Conservation (phyloP, 2,888 invertebrate species). For the Macropis europaea region DNA sequence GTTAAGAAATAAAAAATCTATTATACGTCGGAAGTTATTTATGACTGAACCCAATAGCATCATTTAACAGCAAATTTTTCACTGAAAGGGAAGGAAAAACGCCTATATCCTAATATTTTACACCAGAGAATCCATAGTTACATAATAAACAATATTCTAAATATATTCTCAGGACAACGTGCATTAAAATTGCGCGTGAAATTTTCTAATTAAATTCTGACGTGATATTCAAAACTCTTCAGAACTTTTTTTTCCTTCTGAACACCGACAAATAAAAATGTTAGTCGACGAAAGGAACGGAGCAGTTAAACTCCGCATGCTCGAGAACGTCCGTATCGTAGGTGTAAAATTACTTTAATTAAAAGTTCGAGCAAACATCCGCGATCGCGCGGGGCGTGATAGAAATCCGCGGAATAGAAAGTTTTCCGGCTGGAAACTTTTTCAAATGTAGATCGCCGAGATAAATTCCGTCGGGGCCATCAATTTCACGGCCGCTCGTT, state of each 20-base stretch:
- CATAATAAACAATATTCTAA: too few species aligned
- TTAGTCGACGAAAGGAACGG: neutral
- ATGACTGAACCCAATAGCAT: too few species aligned
- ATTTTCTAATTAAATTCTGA: too few species aligned
- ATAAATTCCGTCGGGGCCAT: constrained; percentile 19
- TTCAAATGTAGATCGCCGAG: constrained; percentile 8
- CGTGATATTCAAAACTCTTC: too few species aligned
- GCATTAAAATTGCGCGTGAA: too few species aligned
- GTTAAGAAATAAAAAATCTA: too few species aligned
- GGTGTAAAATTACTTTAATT: constrained; percentile 43
- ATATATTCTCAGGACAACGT: too few species aligned
- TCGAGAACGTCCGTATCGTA: neutral
- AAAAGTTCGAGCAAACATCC: constrained; percentile 20
- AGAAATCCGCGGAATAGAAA: constrained; percentile 18
- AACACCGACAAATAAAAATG: neutral
- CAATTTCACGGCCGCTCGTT: constrained; percentile 10
- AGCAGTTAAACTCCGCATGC: neutral
- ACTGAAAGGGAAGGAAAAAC: too few species aligned
- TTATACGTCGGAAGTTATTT: too few species aligned
- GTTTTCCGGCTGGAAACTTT: constrained; percentile 20
- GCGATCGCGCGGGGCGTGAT: neutral
- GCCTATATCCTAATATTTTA: too few species aligned
- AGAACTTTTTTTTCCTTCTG: neutral
- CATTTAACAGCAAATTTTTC: too few species aligned
- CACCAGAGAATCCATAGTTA: too few species aligned